phyloP scores from a whole-genome alignment of 2,797 vertebrate genomes.

The Myiotriccus ornatus region DNA sequence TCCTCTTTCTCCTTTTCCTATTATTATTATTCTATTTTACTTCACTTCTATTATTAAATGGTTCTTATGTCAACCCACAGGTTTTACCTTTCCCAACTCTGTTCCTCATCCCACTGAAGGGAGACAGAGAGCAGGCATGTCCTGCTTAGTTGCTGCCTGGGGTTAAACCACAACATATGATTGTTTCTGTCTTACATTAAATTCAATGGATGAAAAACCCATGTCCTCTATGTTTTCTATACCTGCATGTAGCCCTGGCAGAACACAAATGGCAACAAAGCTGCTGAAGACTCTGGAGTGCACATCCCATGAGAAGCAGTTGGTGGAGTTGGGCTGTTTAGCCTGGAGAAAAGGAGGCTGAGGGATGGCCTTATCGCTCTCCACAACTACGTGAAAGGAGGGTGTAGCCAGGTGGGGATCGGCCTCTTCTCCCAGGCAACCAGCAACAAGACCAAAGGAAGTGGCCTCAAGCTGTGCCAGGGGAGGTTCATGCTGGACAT shows the following conservation, averaged over 20 bases:
- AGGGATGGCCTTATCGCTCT: neutral
- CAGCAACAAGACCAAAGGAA: neutral
- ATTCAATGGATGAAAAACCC: fast-evolving
- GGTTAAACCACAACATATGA: neutral
- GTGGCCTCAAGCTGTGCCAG: neutral
- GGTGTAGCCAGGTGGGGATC: neutral
- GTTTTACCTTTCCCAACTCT: neutral
- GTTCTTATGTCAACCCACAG: neutral
- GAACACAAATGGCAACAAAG: neutral
- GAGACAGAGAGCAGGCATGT: neutral
- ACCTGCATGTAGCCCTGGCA: neutral
- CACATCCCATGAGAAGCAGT: fast-evolving
- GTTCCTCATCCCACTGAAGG: neutral
- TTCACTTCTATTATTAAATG: neutral
- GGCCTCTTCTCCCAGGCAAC: neutral
- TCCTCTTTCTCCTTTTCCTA: neutral
- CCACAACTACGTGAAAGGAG: neutral
- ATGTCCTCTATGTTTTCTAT: neutral
- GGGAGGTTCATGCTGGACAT: neutral
- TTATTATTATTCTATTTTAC: neutral
- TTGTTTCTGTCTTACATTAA: neutral
- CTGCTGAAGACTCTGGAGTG: neutral
- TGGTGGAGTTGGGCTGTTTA: neutral
- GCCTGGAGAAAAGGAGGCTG: neutral
- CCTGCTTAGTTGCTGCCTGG: neutral